phyloP scores from a whole-genome alignment of 2,888 invertebrate genomes.

The Tanypteryx hageni region DNA sequence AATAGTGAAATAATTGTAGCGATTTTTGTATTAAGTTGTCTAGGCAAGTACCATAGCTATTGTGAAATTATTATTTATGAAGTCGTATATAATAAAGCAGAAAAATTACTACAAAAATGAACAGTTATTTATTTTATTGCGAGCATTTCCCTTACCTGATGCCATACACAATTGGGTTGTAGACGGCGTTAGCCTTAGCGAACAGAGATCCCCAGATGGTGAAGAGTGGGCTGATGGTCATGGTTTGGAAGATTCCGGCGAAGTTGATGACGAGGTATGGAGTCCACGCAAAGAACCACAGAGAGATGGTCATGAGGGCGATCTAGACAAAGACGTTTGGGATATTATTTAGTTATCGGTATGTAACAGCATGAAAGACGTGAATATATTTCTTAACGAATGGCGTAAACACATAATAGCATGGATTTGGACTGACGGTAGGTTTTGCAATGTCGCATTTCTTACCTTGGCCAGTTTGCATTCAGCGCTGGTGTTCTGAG shows the following conservation, averaged over 20 bases:
- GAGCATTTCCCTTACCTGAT: constrained; percentile 86
- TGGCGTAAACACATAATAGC: not conserved
- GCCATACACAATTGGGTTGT: constrained; percentile 94
- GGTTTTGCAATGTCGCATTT: not conserved
- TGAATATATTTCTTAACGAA: not conserved
- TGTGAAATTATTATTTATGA: no score
- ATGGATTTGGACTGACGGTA: not conserved
- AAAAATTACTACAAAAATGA: no score
- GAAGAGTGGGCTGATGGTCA: constrained; percentile 85
- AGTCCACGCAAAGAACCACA: constrained; percentile 96
- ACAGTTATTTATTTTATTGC: not conserved
- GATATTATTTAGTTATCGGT: not conserved
- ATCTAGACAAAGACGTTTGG: constrained; percentile 76
- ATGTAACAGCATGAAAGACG: not conserved
- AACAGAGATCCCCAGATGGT: constrained; percentile 94
- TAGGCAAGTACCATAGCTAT: no score
- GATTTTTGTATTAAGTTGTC: not conserved
- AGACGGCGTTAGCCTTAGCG: constrained; percentile 93
- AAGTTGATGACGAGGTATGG: constrained; percentile 91
- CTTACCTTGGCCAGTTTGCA: constrained; percentile 78
- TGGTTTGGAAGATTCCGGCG: constrained; percentile 86
- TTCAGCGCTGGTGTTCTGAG: constrained; percentile 77
- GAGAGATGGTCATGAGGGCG: constrained; percentile 91
- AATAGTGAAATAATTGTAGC: not conserved
- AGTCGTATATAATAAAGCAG: no score